Conservation (phyloP, 2,888 invertebrate genomes). For the Cabera pusaria region DNA sequence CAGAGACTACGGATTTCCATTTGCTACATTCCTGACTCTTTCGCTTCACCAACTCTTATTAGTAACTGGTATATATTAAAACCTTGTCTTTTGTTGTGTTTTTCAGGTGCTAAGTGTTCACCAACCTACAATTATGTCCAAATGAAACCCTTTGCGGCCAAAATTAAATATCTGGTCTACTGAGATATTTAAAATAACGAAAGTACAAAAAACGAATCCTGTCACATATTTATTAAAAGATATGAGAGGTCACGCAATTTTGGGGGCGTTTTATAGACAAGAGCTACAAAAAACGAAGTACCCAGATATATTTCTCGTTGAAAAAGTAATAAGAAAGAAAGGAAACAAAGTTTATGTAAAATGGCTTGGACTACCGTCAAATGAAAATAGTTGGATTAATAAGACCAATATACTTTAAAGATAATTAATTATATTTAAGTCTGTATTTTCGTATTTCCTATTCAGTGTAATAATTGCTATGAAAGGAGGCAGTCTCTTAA, state of each 20-base stretch:
- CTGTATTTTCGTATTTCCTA: no score
- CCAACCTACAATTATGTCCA: no score
- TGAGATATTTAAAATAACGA: constrained; percentile 10
- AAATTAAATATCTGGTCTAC: no score
- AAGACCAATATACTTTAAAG: constrained; percentile 1
- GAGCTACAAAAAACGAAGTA: constrained; percentile 32
- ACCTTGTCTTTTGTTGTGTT: no score
- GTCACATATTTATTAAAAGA: constrained; percentile 13
- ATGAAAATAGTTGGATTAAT: constrained; percentile 9
- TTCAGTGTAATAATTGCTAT: no score
- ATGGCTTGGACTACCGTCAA: constrained; percentile 4
- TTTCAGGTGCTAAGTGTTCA: no score
- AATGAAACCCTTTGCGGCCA: no score
- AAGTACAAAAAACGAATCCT: constrained; percentile 2
- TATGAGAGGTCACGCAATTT: constrained; percentile 2
- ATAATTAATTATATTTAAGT: no score
- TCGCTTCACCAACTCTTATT: no score
- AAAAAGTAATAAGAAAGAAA: constrained; percentile 22
- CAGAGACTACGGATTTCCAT: no score
- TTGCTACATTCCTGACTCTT: no score
- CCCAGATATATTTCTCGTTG: constrained; percentile 38
- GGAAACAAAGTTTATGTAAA: constrained; percentile 5
- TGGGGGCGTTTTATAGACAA: constrained; percentile 10
- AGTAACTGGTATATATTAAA: no score
- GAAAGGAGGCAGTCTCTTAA: constrained; percentile 8